Percentiles rank a stretch among this genome's conserved stretches.
Evolutionary conservation across 2,113 vertebrate species (phyloP).

Genomic region (Salvelinus alpinus): DNA sequence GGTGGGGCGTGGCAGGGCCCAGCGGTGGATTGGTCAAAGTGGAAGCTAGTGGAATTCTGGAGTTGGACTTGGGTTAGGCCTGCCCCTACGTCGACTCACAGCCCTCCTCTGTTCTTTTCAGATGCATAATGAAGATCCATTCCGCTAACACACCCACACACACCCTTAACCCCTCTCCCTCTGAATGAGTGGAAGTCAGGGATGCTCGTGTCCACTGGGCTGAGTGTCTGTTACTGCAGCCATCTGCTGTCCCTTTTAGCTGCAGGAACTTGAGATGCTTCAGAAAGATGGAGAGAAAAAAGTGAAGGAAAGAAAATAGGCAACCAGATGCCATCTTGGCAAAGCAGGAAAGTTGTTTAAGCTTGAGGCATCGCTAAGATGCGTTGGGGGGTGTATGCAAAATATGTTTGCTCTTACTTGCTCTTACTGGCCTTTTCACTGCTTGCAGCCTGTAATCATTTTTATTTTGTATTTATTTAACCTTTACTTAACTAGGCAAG

Average conservation of each 20-base stretch:
- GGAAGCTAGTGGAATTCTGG: conserved; percentile 50
- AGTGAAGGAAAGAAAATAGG: conserved; percentile 78
- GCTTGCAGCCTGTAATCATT: conserved; percentile 55
- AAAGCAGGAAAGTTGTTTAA: conserved; percentile 78
- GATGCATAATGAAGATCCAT: conserved; percentile 56
- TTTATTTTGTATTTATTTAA: neutral
- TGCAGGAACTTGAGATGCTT: conserved; percentile 76
- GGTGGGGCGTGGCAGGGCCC: conserved; percentile 15
- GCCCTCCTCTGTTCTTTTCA: conserved; percentile 26
- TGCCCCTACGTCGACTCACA: conserved; percentile 36
- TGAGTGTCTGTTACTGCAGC: conserved; percentile 79
- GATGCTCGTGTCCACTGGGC: conserved; percentile 69
- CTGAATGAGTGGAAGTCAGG: conserved; percentile 59
- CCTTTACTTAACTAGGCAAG: too few relatives aligned
- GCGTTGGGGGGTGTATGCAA: conserved; percentile 42
- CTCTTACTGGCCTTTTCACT: conserved; percentile 34
- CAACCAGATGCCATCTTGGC: conserved; percentile 51
- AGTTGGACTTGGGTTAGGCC: conserved; percentile 25
- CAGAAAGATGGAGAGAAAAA: conserved; percentile 42
- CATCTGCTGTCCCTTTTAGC: conserved; percentile 80
- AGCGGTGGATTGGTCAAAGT: conserved; percentile 68
- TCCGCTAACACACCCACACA: conserved; percentile 45
- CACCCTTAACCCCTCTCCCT: conserved; percentile 44
- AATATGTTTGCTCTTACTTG: conserved; percentile 47
- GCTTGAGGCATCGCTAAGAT: conserved; percentile 37